Evolutionary conservation across 2,797 vertebrate species (phyloP).

Genomic region (Macropodus opercularis): DNA sequence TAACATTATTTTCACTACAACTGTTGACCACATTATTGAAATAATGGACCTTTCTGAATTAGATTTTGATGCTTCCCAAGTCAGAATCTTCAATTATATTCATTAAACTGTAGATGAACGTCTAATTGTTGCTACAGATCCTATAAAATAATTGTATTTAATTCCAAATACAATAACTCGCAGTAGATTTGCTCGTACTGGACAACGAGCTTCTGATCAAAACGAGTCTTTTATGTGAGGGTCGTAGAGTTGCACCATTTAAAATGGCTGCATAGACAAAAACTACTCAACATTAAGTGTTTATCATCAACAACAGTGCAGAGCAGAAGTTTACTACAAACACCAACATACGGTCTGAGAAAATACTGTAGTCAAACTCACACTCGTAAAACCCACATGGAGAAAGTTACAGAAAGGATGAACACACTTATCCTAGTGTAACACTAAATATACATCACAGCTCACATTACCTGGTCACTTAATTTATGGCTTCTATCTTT

Average conservation of each 20-base stretch:
- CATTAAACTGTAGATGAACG: too few species aligned
- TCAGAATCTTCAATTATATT: too few species aligned
- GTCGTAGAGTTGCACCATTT: slow-evolving; percentile 45
- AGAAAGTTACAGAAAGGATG: slow-evolving; percentile 18
- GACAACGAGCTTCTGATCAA: slow-evolving; percentile 18
- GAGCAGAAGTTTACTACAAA: slow-evolving; percentile 21
- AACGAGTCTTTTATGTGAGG: slow-evolving; percentile 24
- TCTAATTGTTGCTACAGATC: too few species aligned
- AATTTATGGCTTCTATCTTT: too few species aligned
- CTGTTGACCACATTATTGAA: too few species aligned
- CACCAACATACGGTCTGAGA: neutral
- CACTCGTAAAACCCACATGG: slow-evolving; percentile 11
- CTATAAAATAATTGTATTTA: neutral
- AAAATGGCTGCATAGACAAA: slow-evolving; percentile 56
- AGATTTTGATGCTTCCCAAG: too few species aligned
- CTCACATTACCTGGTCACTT: slow-evolving; percentile 17
- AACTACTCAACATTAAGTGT: slow-evolving; percentile 23
- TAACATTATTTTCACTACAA: too few species aligned
- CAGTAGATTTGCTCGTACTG: slow-evolving; percentile 6
- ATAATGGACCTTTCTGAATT: too few species aligned
- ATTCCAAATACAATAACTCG: too few species aligned
- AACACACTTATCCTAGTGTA: neutral
- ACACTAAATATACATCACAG: slow-evolving; percentile 37
- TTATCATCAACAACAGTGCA: slow-evolving; percentile 5
- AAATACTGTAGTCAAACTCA: slow-evolving; percentile 33